These are phyloP conservation scores for Theonella swinhoei DNA, from an alignment of 37 sponge, comb jelly and placozoan genomes.

Conservation along the genomic window DNA sequence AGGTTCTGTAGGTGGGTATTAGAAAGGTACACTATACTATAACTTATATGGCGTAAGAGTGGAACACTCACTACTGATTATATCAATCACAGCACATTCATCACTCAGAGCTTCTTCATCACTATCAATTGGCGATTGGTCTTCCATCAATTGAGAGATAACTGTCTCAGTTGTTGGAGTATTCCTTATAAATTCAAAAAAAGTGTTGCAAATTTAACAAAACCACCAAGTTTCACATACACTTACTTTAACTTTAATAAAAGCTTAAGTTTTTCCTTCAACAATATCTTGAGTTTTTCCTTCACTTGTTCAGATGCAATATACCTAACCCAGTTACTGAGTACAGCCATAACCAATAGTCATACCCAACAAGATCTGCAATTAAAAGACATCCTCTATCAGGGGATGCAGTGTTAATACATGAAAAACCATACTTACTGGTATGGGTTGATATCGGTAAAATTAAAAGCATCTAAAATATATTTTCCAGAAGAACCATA, in stretches of 20 bases:
- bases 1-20: no score
- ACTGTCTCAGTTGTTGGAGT: no score
- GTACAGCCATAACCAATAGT: constrained; percentile 41
- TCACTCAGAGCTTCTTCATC: no score
- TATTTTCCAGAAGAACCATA: not conserved
- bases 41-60: no score
- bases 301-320: not conserved
- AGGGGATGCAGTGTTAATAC: not conserved
- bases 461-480: not conserved
- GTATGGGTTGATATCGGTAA: constrained; percentile 6
- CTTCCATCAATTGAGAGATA: no score
- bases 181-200: no score
- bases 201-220: no score
- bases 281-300: not conserved
- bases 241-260: not conserved
- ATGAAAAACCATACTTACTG: not conserved
- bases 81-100: no score
- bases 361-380: constrained; percentile 60
- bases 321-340: constrained; percentile 38
- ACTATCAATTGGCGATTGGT: no score
- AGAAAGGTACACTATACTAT: no score
- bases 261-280: not conserved
- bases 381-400: not conserved
- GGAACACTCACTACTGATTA: no score
- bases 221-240: no score